Evolutionary conservation across 2,797 vertebrate species (phyloP).

Genomic region (Paratrypauchen microcephalus): DNA sequence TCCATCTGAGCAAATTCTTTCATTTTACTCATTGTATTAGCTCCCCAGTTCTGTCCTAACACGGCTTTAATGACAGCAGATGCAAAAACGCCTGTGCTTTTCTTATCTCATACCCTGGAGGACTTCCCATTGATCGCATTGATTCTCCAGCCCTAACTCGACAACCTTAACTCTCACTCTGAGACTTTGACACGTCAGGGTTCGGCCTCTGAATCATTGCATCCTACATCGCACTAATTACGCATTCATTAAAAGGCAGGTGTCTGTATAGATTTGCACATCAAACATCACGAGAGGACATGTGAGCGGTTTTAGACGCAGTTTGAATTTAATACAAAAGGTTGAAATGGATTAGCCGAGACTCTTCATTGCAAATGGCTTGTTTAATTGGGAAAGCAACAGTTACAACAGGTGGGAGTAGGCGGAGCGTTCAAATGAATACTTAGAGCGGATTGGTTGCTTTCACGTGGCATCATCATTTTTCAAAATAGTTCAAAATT

Average conservation of each 20-base stretch:
- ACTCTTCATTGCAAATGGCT: background rate
- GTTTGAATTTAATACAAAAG: background rate
- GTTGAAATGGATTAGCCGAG: background rate
- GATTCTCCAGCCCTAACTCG: conserved; percentile 26
- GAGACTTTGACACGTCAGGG: conserved; percentile 1
- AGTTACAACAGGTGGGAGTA: background rate
- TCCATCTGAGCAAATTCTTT: background rate
- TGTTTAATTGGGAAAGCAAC: background rate
- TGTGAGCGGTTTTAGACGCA: too few species aligned
- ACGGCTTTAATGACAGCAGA: background rate
- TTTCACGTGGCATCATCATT: too few species aligned
- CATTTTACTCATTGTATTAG: background rate
- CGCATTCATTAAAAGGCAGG: background rate
- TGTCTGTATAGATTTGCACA: background rate
- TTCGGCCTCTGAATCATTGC: conserved; percentile 20
- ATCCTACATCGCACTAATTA: conserved; percentile 6
- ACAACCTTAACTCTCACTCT: conserved; percentile 14
- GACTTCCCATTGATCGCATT: conserved; percentile 27
- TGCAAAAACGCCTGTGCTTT: background rate
- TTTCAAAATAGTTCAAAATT: too few species aligned
- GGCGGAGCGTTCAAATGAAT: too few species aligned
- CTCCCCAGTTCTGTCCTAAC: background rate
- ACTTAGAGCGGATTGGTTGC: background rate
- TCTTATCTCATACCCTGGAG: conserved; percentile 2
- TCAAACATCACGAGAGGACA: background rate